Evolutionary conservation across 1,140 invertebrate species (phyloP), one percentile per base, ranked within the genome.

Genomic region (Eciton burchellii): DNA sequence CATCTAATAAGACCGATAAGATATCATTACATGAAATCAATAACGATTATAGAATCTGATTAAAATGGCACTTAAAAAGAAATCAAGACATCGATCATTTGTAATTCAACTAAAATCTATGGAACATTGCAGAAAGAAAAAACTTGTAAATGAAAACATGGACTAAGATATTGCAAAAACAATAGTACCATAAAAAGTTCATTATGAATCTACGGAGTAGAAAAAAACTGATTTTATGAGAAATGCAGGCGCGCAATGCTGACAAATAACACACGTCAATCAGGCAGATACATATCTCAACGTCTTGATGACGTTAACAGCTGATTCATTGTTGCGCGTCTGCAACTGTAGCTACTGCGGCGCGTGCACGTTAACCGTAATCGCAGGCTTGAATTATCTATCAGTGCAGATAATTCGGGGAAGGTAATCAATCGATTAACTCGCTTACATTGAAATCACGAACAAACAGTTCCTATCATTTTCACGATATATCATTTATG

Each of bases 221-320:
- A 1, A 41, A 56, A 41, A 57, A 59, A 43, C 14, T 24, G 16
- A 57, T 8, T n/a, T 43, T 3, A 0, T 57, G 12, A 43, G 5
- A 6, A 45, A 19, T 57, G 21, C 21, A n/a, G 16, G 54, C 0
- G 16, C 29, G 16, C 0, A 35, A 41, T 21, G 9, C 14, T 24
- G 26, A 60, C 1, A 16, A 63, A 65, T 65, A 76, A 49, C 35
- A 19, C 24, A 24, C 12, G 3, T 49, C 11, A 45, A 41, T 72
- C 16, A 11, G 14, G 19, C 41, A 65, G 14, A 47, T 12, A 14
- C 26, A 6, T 29, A 56, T 11, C 19, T 73, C 11, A 21, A 63
- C 14, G 19, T 49, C 47, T 74, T 63, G 5, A 14, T 76, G 43
- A 65, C 59, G 43, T 65, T 63, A 6, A 76, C 57, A 49, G 3